These are phyloP conservation scores for Papilio elwesi DNA, from an alignment of 2,888 invertebrate species.

Conservation along the genomic window DNA sequence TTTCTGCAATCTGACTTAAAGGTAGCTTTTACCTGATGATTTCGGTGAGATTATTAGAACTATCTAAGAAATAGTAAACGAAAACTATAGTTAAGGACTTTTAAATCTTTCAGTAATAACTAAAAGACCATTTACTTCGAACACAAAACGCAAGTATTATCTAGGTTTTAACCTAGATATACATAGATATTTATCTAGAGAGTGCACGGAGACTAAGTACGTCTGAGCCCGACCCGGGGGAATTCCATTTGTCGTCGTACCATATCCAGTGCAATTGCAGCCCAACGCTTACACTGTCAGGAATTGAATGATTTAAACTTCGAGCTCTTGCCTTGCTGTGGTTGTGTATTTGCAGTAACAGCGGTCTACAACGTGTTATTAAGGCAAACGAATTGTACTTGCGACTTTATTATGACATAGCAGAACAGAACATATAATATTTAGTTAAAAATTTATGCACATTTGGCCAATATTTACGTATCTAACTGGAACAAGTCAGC, in stretches of 20 bases:
- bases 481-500: too few species aligned
- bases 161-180: constrained; percentile 5
- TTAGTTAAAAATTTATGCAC: neutral
- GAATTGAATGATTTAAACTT: constrained; percentile 27
- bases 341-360: constrained; percentile 6
- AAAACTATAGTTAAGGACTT: too few species aligned
- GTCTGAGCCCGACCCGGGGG: constrained; percentile 11
- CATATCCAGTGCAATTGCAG: constrained; percentile 36
- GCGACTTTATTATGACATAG: neutral
- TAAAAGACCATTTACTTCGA: neutral
- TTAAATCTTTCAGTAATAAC: too few species aligned
- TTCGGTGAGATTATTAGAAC: too few species aligned
- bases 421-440: neutral
- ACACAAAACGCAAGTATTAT: neutral
- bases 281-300: constrained; percentile 8
- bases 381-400: neutral
- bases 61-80: too few species aligned
- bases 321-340: constrained; percentile 13
- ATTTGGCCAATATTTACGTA: too few species aligned
- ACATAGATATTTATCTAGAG: neutral
- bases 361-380: constrained; percentile 12
- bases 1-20: too few species aligned
- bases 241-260: constrained; percentile 32
- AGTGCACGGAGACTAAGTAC: neutral
- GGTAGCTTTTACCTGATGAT: too few species aligned